Conservation (phyloP, 2,113 vertebrate genomes). For the Promerops cafer region DNA sequence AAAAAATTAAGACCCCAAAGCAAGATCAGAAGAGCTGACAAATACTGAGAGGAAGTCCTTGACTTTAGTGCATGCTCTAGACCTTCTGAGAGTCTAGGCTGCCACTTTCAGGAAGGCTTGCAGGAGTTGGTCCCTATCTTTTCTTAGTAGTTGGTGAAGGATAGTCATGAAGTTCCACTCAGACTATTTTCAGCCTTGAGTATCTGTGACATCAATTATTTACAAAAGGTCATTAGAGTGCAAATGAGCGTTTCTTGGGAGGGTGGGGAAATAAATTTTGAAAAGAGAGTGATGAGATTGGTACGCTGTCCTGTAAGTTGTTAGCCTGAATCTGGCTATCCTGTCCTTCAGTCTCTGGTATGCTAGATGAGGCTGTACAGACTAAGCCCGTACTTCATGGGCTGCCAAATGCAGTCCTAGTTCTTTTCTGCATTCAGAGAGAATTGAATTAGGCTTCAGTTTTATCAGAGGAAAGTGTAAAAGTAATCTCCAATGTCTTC, state of each 20-base stretch:
- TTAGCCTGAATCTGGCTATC: background rate
- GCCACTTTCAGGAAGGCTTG: background rate
- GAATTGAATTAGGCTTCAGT: background rate
- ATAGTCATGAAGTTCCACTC: background rate
- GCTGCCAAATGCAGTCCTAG: background rate
- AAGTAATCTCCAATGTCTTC: background rate
- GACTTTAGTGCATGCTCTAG: background rate
- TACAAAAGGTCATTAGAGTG: background rate
- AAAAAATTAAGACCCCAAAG: background rate
- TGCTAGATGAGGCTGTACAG: background rate
- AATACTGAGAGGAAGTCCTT: background rate
- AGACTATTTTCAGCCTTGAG: background rate
- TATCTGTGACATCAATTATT: background rate
- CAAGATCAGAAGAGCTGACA: background rate
- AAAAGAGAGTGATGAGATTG: background rate
- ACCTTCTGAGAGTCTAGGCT: background rate
- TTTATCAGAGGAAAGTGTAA: background rate
- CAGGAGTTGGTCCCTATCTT: background rate
- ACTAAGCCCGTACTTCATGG: background rate
- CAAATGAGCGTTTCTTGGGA: background rate
- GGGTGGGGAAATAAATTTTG: background rate
- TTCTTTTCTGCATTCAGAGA: background rate
- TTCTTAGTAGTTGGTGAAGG: background rate
- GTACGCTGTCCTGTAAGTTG: background rate
- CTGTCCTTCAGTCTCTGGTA: background rate